Percentiles rank a stretch among this genome's conserved stretches.
These are phyloP conservation scores for Dynastes hyllus DNA, from an alignment of 2,888 invertebrate species.

Conservation along the genomic window DNA sequence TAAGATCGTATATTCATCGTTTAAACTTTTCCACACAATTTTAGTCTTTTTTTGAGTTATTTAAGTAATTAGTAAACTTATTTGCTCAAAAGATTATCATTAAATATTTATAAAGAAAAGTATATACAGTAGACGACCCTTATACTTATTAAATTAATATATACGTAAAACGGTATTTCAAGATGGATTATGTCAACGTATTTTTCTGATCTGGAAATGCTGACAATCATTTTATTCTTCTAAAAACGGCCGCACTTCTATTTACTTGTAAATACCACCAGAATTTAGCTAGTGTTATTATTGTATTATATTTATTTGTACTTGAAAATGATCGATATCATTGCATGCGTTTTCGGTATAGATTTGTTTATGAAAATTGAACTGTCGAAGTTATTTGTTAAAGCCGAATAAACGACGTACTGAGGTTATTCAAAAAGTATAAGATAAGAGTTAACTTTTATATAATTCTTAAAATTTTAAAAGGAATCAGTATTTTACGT, in stretches of 20 bases:
- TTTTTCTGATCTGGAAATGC: slow-evolving; percentile 42
- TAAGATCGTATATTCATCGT: background rate
- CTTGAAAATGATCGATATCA: slow-evolving; percentile 7
- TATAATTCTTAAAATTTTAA: background rate
- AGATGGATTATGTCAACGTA: slow-evolving; percentile 3
- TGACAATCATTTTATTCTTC: slow-evolving; percentile 42
- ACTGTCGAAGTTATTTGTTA: background rate
- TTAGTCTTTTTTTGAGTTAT: slow-evolving; percentile 15
- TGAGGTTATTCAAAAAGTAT: slow-evolving; percentile 10
- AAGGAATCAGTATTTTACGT: slow-evolving; percentile 18
- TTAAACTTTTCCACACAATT: background rate
- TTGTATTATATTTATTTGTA: slow-evolving; percentile 13
- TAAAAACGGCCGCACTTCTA: slow-evolving; percentile 17
- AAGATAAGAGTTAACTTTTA: background rate
- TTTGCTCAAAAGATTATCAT: slow-evolving; percentile 28
- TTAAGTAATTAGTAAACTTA: slow-evolving; percentile 29
- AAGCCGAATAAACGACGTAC: background rate
- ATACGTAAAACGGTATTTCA: slow-evolving; percentile 24
- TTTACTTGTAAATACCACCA: slow-evolving; percentile 8
- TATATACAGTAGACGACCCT: background rate
- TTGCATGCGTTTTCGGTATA: background rate
- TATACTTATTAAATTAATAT: slow-evolving; percentile 3
- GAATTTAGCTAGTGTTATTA: background rate
- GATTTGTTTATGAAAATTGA: background rate
- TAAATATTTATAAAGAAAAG: slow-evolving; percentile 14